Evolutionary conservation across 1,140 invertebrate species (phyloP).

Genomic region (Halesus radiatus): DNA sequence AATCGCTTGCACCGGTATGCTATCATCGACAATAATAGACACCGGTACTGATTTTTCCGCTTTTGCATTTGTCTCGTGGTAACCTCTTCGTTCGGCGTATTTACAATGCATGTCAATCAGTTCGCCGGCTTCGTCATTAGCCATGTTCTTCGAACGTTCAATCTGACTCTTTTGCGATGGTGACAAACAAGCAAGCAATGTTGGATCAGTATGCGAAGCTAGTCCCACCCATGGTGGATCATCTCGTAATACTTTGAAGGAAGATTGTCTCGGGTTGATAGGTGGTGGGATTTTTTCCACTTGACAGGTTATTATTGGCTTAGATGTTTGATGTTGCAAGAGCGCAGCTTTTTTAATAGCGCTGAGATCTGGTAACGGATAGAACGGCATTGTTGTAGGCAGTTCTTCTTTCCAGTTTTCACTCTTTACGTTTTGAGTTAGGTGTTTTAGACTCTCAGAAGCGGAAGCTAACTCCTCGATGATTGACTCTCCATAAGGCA

Average conservation of each 20-base stretch:
- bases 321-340: slow-evolving; percentile 40
- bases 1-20: slow-evolving; percentile 59
- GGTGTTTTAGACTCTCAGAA: slow-evolving; percentile 72
- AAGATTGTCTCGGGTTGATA: slow-evolving; percentile 64
- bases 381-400: slow-evolving; percentile 57
- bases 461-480: slow-evolving; percentile 77
- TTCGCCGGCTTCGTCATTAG: slow-evolving; percentile 70
- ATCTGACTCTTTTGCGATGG: slow-evolving; percentile 77
- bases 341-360: slow-evolving; percentile 58
- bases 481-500: slow-evolving; percentile 76
- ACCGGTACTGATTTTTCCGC: slow-evolving; percentile 58
- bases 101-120: slow-evolving; percentile 79
- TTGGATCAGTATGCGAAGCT: slow-evolving; percentile 72
- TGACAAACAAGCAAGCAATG: slow-evolving; percentile 77
- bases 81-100: slow-evolving; percentile 74
- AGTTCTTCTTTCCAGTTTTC: slow-evolving; percentile 35
- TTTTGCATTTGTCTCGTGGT: slow-evolving; percentile 65
- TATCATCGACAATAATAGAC: slow-evolving; percentile 60
- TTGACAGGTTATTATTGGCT: slow-evolving; percentile 31
- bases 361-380: slow-evolving; percentile 58
- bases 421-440: slow-evolving; percentile 51
- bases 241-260: slow-evolving; percentile 63
- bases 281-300: slow-evolving; percentile 60
- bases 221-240: slow-evolving; percentile 72
- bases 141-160: slow-evolving; percentile 66